A percentile compares a stretch with the other conserved stretches of the same genome.
These are phyloP conservation scores for Agrilus cyanescens DNA, from an alignment of 2,888 invertebrate species.

Conservation along the genomic window DNA sequence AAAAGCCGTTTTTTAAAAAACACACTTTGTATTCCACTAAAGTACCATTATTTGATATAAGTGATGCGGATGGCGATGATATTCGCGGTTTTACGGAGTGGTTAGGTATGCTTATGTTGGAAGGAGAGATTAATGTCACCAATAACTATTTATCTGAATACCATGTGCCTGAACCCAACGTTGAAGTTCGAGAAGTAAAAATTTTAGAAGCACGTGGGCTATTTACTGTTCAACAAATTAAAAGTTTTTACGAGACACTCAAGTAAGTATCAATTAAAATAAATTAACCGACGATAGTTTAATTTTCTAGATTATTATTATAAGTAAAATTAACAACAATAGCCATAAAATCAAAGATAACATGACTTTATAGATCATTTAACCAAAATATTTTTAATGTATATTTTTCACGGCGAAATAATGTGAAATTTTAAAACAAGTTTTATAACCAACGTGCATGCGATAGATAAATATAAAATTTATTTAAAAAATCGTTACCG, in stretches of 20 bases:
- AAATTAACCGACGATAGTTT: too few relatives aligned
- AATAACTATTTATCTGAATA: constrained; percentile 34
- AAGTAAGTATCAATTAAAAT: constrained; percentile 21
- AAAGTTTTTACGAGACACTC: constrained; percentile 28
- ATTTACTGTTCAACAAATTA: constrained; percentile 34
- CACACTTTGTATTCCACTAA: constrained; percentile 30
- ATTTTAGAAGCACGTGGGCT: constrained; percentile 40
- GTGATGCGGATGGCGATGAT: constrained; percentile 20
- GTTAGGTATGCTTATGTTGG: constrained; percentile 40
- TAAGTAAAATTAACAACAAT: too few relatives aligned
- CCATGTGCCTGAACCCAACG: constrained; percentile 29
- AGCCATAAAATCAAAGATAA: too few relatives aligned
- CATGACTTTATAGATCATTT: too few relatives aligned
- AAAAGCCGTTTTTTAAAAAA: constrained; percentile 31
- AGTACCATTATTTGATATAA: constrained; percentile 31
- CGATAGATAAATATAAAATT: too few relatives aligned
- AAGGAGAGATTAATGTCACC: constrained; percentile 26
- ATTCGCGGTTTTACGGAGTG: constrained; percentile 40
- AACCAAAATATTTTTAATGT: too few relatives aligned
- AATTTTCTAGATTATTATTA: too few relatives aligned
- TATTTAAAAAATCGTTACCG: too few relatives aligned
- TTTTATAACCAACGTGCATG: too few relatives aligned
- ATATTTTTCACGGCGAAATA: too few relatives aligned
- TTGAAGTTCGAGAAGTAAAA: constrained; percentile 29
- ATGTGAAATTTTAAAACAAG: too few relatives aligned